Evolutionary conservation across 1,140 invertebrate species (phyloP), one percentile per base, ranked within the genome.

Genomic region (Trichonephila inaurata): DNA sequence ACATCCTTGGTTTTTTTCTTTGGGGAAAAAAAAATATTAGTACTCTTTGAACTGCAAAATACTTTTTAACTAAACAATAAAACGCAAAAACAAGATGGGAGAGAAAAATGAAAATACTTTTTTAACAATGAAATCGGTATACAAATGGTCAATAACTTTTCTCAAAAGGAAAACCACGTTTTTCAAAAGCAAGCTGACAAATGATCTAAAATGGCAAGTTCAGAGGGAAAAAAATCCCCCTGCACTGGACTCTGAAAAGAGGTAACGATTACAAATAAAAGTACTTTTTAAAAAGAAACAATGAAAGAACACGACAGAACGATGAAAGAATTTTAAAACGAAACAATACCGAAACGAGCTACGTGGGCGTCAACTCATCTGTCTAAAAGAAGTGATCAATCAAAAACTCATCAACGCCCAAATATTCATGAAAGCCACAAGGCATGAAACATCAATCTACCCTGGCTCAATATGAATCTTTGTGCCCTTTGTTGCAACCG

Each of bases 361-460:
- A 77, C 28, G 72, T 77, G 72, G 72, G 72, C 72, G 72, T 77
- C 33, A 28, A 77, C 72, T 33, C 28, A 33, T 77, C 72, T 40
- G 72, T 77, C 72, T 33, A 77, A 40, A 77, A 77, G 28, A 40
- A 77, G 28, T 28, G 72, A 77, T 77, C 72, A 77, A 77, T 77
- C 72, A 77, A 77, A 77, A 77, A 40, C 72, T 77, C 72, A 77
- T 77, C 72, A 77, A 77, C 72, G 72, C 72, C 72, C 72, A 77
- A 77, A 40, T 77, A 77, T 77, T 77, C 12, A 28, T 33, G 33
- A 77, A 77, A 77, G 28, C 24, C 72, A 77, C 72, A 28, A 77
- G 51, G 33, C 72, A 33, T 77, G 16, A 19, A 77, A 33, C 72
- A 77, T 77, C 72, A 77, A 77, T 77, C 72, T 77, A 28, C 33